Percentiles rank a stretch among this genome's conserved stretches.
phyloP scores from a whole-genome alignment of 2,888 invertebrate genomes.

The Hemithea aestivaria region DNA sequence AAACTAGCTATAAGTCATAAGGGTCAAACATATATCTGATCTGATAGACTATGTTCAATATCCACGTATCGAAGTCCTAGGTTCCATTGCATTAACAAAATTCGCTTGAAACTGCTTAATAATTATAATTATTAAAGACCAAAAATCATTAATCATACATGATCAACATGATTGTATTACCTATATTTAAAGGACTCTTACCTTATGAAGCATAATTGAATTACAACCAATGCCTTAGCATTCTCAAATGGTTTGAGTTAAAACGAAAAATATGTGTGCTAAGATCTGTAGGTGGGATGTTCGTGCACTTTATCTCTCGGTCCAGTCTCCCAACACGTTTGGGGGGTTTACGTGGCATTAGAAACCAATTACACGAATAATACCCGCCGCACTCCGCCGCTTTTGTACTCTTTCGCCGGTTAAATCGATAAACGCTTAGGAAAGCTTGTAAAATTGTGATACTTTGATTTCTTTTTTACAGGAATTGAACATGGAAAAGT shows the following conservation, averaged over 20 bases:
- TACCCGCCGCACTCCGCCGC: constrained; percentile 40
- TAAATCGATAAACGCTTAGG: constrained; percentile 28
- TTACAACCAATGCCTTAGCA: constrained; percentile 1
- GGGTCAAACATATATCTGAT: no score
- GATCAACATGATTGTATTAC: no score
- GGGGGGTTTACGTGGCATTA: constrained; percentile 78
- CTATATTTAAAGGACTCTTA: no score
- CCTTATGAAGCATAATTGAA: no score
- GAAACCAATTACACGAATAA: constrained; percentile 78
- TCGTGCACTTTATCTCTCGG: constrained; percentile 71
- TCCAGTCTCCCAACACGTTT: constrained; percentile 76
- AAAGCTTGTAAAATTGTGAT: constrained; percentile 8
- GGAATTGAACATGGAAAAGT: constrained; percentile 13
- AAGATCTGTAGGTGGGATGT: constrained; percentile 34
- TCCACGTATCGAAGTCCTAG: no score
- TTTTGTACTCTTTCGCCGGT: constrained; percentile 34
- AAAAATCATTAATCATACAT: no score
- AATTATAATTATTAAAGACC: no score
- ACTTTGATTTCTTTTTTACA: constrained; percentile 6
- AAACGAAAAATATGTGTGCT: constrained; percentile 22
- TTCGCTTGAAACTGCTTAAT: no score
- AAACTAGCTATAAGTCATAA: no score
- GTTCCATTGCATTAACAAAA: no score
- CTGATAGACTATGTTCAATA: no score
- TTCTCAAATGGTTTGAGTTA: constrained; percentile 3